Conservation (phyloP, 2,888 invertebrate genomes). For the Lepidocyrtinus sp. region DNA sequence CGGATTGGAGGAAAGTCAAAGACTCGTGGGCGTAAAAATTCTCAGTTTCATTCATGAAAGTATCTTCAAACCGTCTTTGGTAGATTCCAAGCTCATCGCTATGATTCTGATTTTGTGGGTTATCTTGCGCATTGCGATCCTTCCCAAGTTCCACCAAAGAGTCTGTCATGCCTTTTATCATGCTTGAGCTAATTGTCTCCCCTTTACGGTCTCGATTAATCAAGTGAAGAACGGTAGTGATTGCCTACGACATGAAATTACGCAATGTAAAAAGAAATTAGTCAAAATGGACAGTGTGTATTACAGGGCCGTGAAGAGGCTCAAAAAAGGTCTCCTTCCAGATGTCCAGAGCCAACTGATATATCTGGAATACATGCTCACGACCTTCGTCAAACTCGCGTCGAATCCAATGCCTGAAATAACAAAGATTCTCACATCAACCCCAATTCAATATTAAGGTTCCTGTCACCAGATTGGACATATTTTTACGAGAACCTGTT, state of each 20-base stretch:
- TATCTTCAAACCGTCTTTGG: slow-evolving; percentile 94
- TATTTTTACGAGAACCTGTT: slow-evolving; percentile 59
- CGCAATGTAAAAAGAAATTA: neutral
- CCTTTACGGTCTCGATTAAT: slow-evolving; percentile 47
- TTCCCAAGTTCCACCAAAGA: slow-evolving; percentile 55
- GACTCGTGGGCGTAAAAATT: slow-evolving; percentile 96
- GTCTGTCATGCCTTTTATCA: slow-evolving; percentile 37
- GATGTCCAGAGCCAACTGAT: slow-evolving; percentile 56
- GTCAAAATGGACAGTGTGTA: neutral
- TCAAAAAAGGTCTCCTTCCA: slow-evolving; percentile 62
- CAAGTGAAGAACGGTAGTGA: slow-evolving; percentile 36
- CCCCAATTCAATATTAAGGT: neutral
- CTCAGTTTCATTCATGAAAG: slow-evolving; percentile 96
- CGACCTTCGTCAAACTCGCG: slow-evolving; percentile 57
- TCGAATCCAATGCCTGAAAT: slow-evolving; percentile 55
- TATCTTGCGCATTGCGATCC: slow-evolving; percentile 38
- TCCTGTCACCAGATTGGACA: neutral
- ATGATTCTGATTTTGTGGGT: slow-evolving; percentile 44
- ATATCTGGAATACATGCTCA: slow-evolving; percentile 59
- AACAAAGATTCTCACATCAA: too few relatives aligned
- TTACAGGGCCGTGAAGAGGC: slow-evolving; percentile 39
- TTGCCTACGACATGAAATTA: slow-evolving; percentile 26
- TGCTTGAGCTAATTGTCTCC: slow-evolving; percentile 21
- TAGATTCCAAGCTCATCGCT: slow-evolving; percentile 82
- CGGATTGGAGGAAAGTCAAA: slow-evolving; percentile 87